Conservation (phyloP, 2,797 vertebrate species). For the Setipinna tenuifilis region DNA sequence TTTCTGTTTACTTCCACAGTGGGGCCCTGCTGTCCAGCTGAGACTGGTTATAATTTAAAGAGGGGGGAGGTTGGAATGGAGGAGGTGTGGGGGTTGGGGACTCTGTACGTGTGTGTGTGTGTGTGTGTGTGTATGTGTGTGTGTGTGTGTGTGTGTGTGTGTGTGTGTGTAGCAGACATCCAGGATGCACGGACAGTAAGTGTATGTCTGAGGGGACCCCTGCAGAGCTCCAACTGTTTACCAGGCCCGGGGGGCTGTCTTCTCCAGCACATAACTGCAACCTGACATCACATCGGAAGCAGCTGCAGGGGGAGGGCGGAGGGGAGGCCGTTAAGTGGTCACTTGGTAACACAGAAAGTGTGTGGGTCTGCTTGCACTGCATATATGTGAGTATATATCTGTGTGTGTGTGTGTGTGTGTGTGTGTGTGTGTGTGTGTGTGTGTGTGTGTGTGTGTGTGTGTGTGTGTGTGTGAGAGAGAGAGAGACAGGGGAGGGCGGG, state of each 20-base stretch:
- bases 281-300: constrained; percentile 80
- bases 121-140: not conserved
- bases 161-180: not conserved
- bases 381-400: constrained; percentile 29
- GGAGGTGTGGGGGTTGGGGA: no score
- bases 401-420: not conserved
- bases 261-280: constrained; percentile 65
- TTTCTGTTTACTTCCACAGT: constrained; percentile 24
- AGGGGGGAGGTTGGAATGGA: not conserved
- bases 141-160: not conserved
- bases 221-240: constrained; percentile 60
- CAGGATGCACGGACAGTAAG: constrained; percentile 49
- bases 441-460: not conserved
- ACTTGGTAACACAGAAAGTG: constrained; percentile 21
- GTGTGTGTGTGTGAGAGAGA: not conserved
- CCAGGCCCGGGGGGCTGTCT: constrained; percentile 50
- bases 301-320: constrained; percentile 65
- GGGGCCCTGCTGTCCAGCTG: constrained; percentile 35
- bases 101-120: not conserved
- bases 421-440: not conserved
- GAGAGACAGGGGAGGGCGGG: not conserved
- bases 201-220: constrained; percentile 57
- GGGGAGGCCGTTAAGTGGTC: not conserved
- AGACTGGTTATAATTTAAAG: constrained; percentile 35
- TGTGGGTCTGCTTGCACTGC: not conserved